phyloP scores from a whole-genome alignment of 2,797 vertebrate species.

The Rhinogobio ventralis region DNA sequence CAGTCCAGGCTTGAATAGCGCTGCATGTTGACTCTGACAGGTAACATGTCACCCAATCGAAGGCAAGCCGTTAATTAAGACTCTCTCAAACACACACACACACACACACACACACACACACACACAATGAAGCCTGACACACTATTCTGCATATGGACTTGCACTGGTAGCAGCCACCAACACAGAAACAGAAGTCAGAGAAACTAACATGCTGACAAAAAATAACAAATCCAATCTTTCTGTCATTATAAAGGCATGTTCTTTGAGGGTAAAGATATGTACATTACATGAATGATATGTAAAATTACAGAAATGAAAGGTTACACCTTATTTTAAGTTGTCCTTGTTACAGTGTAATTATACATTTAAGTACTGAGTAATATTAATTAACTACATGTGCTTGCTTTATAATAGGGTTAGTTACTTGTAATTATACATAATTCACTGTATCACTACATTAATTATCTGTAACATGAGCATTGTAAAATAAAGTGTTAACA shows the following conservation, averaged over 20 bases:
- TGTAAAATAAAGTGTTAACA: not conserved
- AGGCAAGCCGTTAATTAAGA: constrained; percentile 62
- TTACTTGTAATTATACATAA: not conserved
- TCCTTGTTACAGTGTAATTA: not conserved
- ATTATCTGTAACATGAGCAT: not conserved
- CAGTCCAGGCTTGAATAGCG: constrained; percentile 48
- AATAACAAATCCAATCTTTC: not conserved
- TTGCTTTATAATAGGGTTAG: not conserved
- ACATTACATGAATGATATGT: not conserved
- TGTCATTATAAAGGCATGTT: not conserved
- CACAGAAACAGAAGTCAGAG: constrained; percentile 2
- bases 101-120: constrained; percentile 9
- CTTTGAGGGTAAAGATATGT: not conserved
- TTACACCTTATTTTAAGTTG: not conserved
- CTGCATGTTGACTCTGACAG: constrained; percentile 56
- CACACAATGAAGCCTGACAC: constrained; percentile 37
- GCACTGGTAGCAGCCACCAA: constrained; percentile 31
- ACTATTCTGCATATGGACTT: constrained; percentile 41
- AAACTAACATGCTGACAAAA: not conserved
- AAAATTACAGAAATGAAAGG: not conserved
- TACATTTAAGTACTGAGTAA: not conserved
- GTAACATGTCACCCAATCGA: constrained; percentile 62
- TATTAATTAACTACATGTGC: not conserved
- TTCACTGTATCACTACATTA: too few species aligned
- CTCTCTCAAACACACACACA: constrained; percentile 31